These are phyloP conservation scores for Psylliodes chrysocephalus DNA, from an alignment of 2,888 invertebrate genomes.

Conservation along the genomic window DNA sequence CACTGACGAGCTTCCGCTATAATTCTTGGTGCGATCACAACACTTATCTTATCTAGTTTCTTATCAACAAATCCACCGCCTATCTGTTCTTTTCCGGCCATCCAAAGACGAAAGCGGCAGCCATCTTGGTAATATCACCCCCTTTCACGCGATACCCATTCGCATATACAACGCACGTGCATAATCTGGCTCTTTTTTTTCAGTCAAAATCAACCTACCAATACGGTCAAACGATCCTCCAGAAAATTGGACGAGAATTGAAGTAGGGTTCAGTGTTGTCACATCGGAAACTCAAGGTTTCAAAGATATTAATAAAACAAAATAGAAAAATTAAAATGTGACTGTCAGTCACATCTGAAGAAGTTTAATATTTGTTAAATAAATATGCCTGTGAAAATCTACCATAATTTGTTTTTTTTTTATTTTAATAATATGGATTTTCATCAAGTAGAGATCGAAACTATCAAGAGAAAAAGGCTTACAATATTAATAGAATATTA, in stretches of 20 bases:
- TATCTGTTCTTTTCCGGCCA: slow-evolving; percentile 61
- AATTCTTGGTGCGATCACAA: slow-evolving; percentile 60
- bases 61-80: slow-evolving; percentile 57
- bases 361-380: no score
- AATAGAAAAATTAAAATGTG: no score
- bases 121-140: slow-evolving; percentile 55
- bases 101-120: slow-evolving; percentile 54
- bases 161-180: slow-evolving; percentile 32
- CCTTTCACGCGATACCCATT: slow-evolving; percentile 49
- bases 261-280: no score
- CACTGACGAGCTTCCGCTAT: slow-evolving; percentile 60
- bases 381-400: no score
- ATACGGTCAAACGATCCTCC: slow-evolving; percentile 33
- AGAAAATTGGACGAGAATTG: slow-evolving; percentile 11
- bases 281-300: no score
- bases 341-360: no score
- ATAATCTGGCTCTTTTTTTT: slow-evolving; percentile 42
- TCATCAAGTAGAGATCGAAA: no score
- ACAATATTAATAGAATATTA: no score
- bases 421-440: no score
- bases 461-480: no score
- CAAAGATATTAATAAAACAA: no score
- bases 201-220: slow-evolving; percentile 39
- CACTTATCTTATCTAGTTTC: slow-evolving; percentile 57
- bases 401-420: no score